A percentile compares a stretch with the other conserved stretches of the same genome.
Evolutionary conservation across 1,140 invertebrate species (phyloP).

Genomic region (Drosophila carrolli): DNA sequence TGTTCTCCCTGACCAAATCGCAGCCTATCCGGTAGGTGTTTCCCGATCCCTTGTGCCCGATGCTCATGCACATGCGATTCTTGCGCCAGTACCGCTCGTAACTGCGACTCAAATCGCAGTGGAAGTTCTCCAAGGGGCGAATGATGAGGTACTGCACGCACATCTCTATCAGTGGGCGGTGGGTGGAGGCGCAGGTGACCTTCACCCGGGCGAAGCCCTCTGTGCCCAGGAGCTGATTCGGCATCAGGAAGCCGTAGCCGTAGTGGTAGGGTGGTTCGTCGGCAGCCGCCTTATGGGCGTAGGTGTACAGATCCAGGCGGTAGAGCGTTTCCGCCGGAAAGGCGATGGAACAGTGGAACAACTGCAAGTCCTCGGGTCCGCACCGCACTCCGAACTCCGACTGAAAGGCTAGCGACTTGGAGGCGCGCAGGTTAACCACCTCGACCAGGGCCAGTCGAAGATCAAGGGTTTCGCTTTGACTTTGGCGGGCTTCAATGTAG

Average conservation of each 20-base stretch:
- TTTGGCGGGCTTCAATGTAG: too few relatives aligned
- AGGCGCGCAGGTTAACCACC: constrained; percentile 52
- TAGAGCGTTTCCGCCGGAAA: constrained; percentile 40
- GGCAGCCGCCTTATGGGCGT: constrained; percentile 16
- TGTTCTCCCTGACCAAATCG: constrained; percentile 64
- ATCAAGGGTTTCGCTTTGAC: constrained; percentile 85
- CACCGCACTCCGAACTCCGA: constrained; percentile 45
- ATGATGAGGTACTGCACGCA: constrained; percentile 49
- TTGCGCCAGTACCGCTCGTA: constrained; percentile 49
- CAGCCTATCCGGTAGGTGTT: constrained; percentile 20
- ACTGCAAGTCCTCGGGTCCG: constrained; percentile 47
- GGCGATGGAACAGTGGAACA: constrained; percentile 56
- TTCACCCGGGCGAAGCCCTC: constrained; percentile 49
- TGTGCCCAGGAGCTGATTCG: constrained; percentile 30
- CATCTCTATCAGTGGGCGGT: constrained; percentile 64
- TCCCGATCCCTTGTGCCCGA: constrained; percentile 62
- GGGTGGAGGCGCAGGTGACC: constrained; percentile 65
- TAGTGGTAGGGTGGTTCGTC: constrained; percentile 70
- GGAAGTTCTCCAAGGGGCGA: constrained; percentile 13
- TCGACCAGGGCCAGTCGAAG: constrained; percentile 41
- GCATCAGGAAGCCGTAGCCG: constrained; percentile 55
- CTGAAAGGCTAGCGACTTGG: constrained; percentile 33
- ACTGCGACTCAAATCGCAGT: constrained; percentile 19
- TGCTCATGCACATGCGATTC: constrained; percentile 25
- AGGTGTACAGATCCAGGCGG: constrained; percentile 59